phyloP scores from a whole-genome alignment of 1,140 invertebrate genomes.

The Pteromalus puparum region DNA sequence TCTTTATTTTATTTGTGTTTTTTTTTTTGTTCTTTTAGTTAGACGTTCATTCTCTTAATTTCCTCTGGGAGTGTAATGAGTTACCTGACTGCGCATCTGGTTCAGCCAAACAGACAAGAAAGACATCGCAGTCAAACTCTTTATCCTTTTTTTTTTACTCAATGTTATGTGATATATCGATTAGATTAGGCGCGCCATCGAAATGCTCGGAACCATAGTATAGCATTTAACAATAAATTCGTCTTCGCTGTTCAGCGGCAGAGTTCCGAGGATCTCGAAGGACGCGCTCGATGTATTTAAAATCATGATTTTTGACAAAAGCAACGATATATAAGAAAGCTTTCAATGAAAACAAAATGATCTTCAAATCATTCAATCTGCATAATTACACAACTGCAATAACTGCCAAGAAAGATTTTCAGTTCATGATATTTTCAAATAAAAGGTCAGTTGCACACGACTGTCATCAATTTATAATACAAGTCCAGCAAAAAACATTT shows the following conservation, averaged over 20 bases:
- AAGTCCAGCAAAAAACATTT: slow-evolving; percentile 28
- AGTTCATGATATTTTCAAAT: neutral
- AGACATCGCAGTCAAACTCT: slow-evolving; percentile 61
- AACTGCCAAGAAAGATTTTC: neutral
- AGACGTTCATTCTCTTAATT: slow-evolving; percentile 41
- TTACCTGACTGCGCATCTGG: slow-evolving; percentile 74
- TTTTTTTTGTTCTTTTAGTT: slow-evolving; percentile 16
- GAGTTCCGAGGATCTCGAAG: slow-evolving; percentile 14
- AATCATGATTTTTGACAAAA: neutral
- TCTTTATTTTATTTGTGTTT: slow-evolving; percentile 41
- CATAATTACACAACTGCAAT: neutral
- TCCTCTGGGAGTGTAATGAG: slow-evolving; percentile 52
- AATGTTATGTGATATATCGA: slow-evolving; percentile 16
- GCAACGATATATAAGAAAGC: slow-evolving; percentile 14
- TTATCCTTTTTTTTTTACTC: slow-evolving; percentile 4
- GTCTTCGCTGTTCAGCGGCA: neutral
- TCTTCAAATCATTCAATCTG: neutral
- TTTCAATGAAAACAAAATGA: slow-evolving; percentile 19
- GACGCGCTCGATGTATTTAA: neutral
- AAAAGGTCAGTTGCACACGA: neutral
- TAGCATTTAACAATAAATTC: too few relatives aligned
- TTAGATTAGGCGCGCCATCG: neutral
- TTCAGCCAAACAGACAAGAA: slow-evolving; percentile 72
- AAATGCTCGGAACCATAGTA: neutral
- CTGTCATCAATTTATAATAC: neutral